Conservation (phyloP, 2,113 vertebrate genomes). For the Campylomormyrus tamandua region DNA sequence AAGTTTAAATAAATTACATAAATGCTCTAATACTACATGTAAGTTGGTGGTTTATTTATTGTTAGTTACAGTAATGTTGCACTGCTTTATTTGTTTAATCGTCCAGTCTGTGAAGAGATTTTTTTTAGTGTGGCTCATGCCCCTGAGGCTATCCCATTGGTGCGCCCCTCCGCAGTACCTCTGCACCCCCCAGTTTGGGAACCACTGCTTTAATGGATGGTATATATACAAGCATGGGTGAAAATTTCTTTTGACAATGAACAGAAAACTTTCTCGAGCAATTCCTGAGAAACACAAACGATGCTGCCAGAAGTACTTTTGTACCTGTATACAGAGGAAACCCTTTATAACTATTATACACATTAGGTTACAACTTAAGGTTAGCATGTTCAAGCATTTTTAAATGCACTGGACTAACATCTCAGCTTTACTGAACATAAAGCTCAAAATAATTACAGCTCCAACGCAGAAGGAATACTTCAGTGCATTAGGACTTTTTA, state of each 20-base stretch:
- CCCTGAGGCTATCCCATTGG: no score
- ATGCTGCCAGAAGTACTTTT: background rate
- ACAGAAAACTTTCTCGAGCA: background rate
- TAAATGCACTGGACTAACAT: background rate
- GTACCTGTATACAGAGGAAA: background rate
- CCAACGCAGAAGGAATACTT: background rate
- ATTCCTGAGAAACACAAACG: background rate
- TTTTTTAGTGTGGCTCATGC: no score
- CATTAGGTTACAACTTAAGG: background rate
- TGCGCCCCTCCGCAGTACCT: no score
- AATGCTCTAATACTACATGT: no score
- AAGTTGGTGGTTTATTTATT: no score
- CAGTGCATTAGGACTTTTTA: background rate
- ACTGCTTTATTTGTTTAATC: no score
- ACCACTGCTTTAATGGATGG: background rate
- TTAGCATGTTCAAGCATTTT: background rate
- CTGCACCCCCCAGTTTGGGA: no score
- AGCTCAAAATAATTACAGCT: background rate
- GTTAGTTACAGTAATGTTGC: no score
- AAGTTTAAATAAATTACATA: no score
- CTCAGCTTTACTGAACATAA: background rate
- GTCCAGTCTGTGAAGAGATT: no score
- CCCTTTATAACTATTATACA: background rate
- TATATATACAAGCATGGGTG: background rate
- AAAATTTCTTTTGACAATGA: background rate